Evolutionary conservation across 2,888 invertebrate species (phyloP), one percentile per base, ranked within the genome.

Genomic region (Agrenia bidenticulata): DNA sequence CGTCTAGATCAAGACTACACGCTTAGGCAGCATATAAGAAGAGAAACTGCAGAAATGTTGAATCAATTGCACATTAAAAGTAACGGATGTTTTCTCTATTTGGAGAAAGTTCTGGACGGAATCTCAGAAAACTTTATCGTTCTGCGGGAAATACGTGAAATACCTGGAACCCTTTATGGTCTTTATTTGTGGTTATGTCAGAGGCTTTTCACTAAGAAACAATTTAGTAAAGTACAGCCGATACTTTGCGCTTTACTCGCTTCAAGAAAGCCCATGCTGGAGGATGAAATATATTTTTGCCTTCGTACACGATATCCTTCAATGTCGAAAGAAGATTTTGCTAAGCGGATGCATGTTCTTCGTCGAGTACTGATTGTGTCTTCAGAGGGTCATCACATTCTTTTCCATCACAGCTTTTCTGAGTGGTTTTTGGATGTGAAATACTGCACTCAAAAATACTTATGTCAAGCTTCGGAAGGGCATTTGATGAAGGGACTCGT

Each of bases 341-440:
- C 87, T 77, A 86, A 90, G 76, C 83, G 92, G 1, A 83, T 92
- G 72, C 88, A 89, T 77, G 80, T 92, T 15, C 82, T 94, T 75
- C 84, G 88, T 60, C 85, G 87, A 80, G 86, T 85, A n/a, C 79
- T 84, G 62, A 81, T 85, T n/a, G 77, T 77, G 54, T 71, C 73
- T 39, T 65, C 63, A 27, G 72, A 70, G 41, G 72, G 70, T 27
- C 84, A 84, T 64, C 82, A 89, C 66, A 84, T 88, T 58, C 84
- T 95, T 53, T 95, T 96, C 82, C 96, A 97, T 81, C 92, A 93
- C 79, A 94, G 94, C 67, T 96, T 96, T 80, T 90, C 94, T 24
- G 90, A 91, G 78, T 97, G 97, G 97, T 82, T 97, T 74, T 82
- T 92, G 61, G 97, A 97, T 80, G 95, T 97, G n/a, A 97, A 97